A percentile compares a stretch with the other conserved stretches of the same genome.
phyloP scores from a whole-genome alignment of 2,797 vertebrate genomes.

The Prunella strophiata region DNA sequence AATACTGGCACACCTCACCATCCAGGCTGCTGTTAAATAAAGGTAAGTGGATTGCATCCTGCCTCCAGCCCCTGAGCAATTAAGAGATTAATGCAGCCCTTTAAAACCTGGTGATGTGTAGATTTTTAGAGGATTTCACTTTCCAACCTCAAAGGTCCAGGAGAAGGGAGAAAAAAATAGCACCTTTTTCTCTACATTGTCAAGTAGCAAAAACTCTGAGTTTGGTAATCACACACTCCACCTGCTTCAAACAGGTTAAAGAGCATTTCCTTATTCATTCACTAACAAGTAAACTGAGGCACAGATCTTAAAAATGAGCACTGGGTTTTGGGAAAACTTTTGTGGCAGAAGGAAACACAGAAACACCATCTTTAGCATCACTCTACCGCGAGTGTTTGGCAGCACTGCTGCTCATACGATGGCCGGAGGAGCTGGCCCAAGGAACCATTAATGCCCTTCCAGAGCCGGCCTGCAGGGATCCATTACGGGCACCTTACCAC shows the following conservation, averaged over 20 bases:
- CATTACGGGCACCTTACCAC: constrained; percentile 47
- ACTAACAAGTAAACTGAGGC: background rate
- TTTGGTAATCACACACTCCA: background rate
- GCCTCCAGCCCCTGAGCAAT: constrained; percentile 19
- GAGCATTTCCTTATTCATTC: background rate
- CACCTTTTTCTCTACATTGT: background rate
- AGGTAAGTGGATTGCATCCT: background rate
- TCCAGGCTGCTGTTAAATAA: background rate
- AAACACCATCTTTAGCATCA: background rate
- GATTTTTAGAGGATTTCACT: constrained; percentile 51
- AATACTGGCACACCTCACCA: background rate
- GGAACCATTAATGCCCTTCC: background rate
- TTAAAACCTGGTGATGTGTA: background rate
- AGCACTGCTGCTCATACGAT: background rate
- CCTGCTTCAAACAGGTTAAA: background rate
- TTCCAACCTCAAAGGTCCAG: constrained; percentile 13
- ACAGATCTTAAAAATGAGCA: background rate
- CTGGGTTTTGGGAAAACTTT: background rate
- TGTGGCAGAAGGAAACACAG: accelerated
- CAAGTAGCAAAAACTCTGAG: background rate
- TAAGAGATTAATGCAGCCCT: constrained; percentile 29
- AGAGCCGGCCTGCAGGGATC: background rate
- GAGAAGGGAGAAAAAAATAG: background rate
- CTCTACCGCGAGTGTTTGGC: background rate
- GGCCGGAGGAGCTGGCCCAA: background rate